These are phyloP conservation scores for Drosophila murphyi DNA, from an alignment of 1,140 invertebrate species.

Conservation along the genomic window DNA sequence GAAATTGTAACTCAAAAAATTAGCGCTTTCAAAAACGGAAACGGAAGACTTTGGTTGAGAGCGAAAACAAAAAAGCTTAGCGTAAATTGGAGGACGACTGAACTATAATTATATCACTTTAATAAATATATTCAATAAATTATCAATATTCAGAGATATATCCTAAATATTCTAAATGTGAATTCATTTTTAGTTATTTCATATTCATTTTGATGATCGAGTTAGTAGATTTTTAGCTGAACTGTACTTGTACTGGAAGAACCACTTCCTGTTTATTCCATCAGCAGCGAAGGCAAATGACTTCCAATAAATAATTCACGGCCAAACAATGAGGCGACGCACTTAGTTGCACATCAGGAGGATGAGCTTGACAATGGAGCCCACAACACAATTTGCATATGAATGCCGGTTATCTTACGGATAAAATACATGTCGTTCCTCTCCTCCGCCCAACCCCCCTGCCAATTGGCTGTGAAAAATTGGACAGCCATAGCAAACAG, in stretches of 20 bases:
- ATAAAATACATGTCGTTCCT: slow-evolving; percentile 4
- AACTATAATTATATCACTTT: too few species aligned
- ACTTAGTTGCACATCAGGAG: slow-evolving; percentile 3
- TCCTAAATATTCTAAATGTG: too few species aligned
- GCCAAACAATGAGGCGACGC: slow-evolving; percentile 11
- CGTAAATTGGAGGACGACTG: too few species aligned
- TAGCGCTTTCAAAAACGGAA: too few species aligned
- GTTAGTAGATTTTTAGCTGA: neutral
- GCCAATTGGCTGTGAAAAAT: slow-evolving; percentile 48
- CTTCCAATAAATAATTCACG: slow-evolving; percentile 38
- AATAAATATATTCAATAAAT: too few species aligned
- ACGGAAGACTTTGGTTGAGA: too few species aligned
- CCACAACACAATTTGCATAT: slow-evolving; percentile 49
- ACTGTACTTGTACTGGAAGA: slow-evolving; percentile 10
- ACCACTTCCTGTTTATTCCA: neutral
- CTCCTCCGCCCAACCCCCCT: slow-evolving; percentile 14
- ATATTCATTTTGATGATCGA: too few species aligned
- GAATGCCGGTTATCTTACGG: slow-evolving; percentile 27
- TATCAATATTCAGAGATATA: too few species aligned
- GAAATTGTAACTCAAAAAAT: too few species aligned
- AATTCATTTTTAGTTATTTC: too few species aligned
- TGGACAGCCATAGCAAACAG: slow-evolving; percentile 43
- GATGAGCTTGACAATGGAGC: slow-evolving; percentile 11
- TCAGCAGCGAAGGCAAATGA: slow-evolving; percentile 6
- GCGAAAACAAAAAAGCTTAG: too few species aligned